Evolutionary conservation across 2,113 vertebrate species (phyloP).

Genomic region (Atherinomorus stipes): DNA sequence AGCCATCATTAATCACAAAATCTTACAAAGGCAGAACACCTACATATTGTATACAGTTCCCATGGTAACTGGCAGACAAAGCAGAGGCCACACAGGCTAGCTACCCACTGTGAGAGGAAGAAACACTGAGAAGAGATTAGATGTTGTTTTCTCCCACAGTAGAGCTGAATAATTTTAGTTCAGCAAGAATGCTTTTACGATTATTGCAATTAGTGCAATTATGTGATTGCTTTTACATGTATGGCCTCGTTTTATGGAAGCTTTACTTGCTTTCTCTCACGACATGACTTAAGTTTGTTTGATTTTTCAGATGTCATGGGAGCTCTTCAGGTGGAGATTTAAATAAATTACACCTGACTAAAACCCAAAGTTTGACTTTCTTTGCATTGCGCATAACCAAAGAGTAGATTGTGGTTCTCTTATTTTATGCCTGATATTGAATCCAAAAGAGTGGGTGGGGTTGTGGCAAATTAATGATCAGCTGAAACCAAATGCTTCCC

Average conservation of each 20-base stretch:
- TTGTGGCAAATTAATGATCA: constrained; percentile 36
- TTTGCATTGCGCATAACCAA: not conserved
- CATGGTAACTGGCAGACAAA: constrained; percentile 50
- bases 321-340: constrained; percentile 16
- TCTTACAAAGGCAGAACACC: not conserved
- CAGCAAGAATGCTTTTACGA: not conserved
- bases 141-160: not conserved
- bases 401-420: constrained; percentile 26
- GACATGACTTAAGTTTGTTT: not conserved
- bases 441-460: constrained; percentile 38
- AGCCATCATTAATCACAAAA: no score
- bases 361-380: not conserved
- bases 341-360: not conserved
- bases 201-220: not conserved
- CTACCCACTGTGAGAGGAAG: constrained; percentile 37
- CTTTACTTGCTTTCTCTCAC: not conserved
- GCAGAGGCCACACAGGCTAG: constrained; percentile 13
- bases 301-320: no score
- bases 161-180: not conserved
- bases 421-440: constrained; percentile 29
- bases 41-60: constrained; percentile 43
- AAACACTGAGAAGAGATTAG: not conserved
- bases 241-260: not conserved
- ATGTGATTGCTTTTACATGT: not conserved
- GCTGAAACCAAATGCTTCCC: constrained; percentile 59